phyloP scores from a whole-genome alignment of 64 coral and sea anemone species.

The Platygyra sinensis region DNA sequence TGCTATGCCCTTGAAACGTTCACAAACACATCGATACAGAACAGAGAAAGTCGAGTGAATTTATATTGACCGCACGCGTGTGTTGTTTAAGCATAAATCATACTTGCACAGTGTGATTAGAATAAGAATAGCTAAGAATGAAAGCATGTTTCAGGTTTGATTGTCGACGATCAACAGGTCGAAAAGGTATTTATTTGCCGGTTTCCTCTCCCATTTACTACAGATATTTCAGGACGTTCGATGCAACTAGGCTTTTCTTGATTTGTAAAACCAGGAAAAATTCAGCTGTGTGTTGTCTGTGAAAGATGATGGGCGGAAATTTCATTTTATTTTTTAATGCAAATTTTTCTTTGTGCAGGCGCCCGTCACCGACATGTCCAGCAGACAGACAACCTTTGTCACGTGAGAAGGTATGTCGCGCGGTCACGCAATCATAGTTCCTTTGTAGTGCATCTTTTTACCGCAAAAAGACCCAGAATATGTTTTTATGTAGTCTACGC shows the following conservation, averaged over 20 bases:
- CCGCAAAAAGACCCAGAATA: too few species aligned
- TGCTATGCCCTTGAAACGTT: neutral
- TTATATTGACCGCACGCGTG: neutral
- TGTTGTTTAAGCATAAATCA: neutral
- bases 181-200: too few species aligned
- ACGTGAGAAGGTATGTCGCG: conserved; percentile 21
- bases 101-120: neutral
- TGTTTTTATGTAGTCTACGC: too few species aligned
- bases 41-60: neutral
- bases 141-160: neutral
- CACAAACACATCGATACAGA: neutral
- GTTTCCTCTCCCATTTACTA: too few species aligned
- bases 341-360: conserved; percentile 16
- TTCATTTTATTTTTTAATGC: neutral
- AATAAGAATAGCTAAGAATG: neutral
- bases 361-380: conserved; percentile 7
- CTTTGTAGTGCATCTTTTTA: too few species aligned
- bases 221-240: too few species aligned
- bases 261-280: too few species aligned
- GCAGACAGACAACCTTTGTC: conserved; percentile 29
- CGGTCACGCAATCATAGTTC: neutral
- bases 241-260: too few species aligned
- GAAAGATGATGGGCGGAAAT: neutral
- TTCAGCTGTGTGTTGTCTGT: neutral
- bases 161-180: neutral